Base-by-base conservation (phyloP, 2,113 vertebrate species). In the Takifugu bimaculatus region DNA sequence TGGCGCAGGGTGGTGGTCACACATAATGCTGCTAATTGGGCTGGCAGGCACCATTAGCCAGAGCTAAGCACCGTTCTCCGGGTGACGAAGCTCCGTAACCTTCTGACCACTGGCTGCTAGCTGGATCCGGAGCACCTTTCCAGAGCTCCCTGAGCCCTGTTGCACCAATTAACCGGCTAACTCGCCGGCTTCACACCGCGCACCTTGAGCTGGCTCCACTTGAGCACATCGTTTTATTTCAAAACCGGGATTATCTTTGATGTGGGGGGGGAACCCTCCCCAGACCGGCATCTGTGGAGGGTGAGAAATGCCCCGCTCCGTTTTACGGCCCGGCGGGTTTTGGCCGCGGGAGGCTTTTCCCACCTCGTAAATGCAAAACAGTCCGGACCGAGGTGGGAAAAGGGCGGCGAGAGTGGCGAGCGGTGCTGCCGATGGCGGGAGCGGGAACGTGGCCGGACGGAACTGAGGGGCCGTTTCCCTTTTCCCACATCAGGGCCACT, bases 1-100 rank as follows among this genome's bases (percentile, higher is more conserved):
- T 62, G 71, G 77, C 67, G 69, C 66, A 71, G 82, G 74, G 74
- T 79, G 78, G 74, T 82, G 79, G 79, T 82, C 84, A 70, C 84
- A 85, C 74, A 79, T 88, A 84, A 86, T 78, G 68, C 75, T 13
- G 57, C 80, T 88, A 86, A 88, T 88, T 88, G 86, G 79, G 60
- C 75, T 84, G 77, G 81, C 86, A 85, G 79, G 86, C 82, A 48
- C 82, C 81, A 88, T 88, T 87, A 84, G 78, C 72, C 85, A 74
- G 72, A 77, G 76, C 78, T 87, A 85, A 86, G 85, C 84, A 81
- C 77, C 70, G 75, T 85, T 79, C 74, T 81, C 79, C 75, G 80
- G 70, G 75, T 70, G 78, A 74, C 67, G 59, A 79, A 72, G 71
- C 66, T 28, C 74, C 72, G 68, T 72, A 71, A 68, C 74, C 79